Base-by-base conservation (phyloP, 2,113 vertebrate genomes). In the Petaurus breviceps region DNA sequence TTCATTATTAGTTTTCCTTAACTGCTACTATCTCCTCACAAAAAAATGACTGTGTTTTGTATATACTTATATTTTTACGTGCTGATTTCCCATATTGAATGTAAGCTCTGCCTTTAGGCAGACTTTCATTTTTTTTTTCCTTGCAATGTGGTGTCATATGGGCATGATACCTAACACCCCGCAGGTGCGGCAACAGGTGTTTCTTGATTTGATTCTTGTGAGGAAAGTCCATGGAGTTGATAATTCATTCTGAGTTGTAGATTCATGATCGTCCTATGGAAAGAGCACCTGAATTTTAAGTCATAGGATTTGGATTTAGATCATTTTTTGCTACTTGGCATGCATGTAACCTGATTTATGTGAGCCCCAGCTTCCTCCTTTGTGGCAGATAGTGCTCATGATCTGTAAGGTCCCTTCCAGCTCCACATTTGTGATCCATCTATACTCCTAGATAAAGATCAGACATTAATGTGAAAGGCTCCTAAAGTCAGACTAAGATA, bases 191-290 rank as follows among this genome's bases (percentile, higher is more conserved):
- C 7, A 31, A 19, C 68, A 77, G 14, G 5, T 77, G 68, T 16
- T 77, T 77, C 31, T n/a, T 77, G 47, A 68, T 68, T 11, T 61
- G 37, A 68, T 92, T 25, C 55, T 22, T 61, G 92, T 54, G 26
- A 50, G 31, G 25, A 61, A 50, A 92, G 22, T 26, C 11, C 43
- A 52, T 55, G 54, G 92, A 91, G 28, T 92, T 50, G 47, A 31
- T 55, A 94, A n/a, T 90, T 95, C 96, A n/a, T 50, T 94, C n/a
- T 55, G 57, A 46, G 14, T 37, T 5, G 54, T 54, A 51, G 61
- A 49, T 92, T 37, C 89, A 84, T 68, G 22, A 55, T 92, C n/a
- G 37, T 77, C 19, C 14, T n/a, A 37, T 77, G 31, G 37, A 54
- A 54, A 54, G 53, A 31, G 57, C 37, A 37, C 37, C 37, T 77